Conservation (phyloP, 2,888 invertebrate genomes). For the Artemia sinica region DNA sequence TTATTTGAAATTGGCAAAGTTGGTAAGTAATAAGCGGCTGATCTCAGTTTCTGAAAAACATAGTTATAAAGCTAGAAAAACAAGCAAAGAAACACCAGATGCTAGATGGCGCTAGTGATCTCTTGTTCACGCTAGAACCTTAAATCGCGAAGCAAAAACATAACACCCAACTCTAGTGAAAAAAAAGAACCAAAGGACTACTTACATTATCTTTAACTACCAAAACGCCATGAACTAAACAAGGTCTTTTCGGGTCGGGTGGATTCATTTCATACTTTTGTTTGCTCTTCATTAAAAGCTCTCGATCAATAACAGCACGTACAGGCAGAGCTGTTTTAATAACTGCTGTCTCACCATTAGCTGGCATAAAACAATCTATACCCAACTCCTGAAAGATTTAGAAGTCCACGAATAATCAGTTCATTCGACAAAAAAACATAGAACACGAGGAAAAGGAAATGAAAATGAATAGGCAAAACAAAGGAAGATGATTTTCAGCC, state of each 20-base stretch:
- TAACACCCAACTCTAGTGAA: no score
- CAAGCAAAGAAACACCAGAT: no score
- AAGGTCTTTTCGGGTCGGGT: constrained; percentile 70
- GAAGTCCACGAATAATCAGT: constrained; percentile 13
- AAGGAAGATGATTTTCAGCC: no score
- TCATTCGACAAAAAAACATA: neutral
- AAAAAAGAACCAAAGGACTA: neutral
- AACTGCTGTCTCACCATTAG: constrained; percentile 87
- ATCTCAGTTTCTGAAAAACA: no score
- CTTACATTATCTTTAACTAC: constrained; percentile 62
- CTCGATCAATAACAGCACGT: constrained; percentile 70
- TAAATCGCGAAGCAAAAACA: no score
- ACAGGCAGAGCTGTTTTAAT: constrained; percentile 73
- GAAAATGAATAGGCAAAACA: no score
- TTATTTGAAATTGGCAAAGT: no score
- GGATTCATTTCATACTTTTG: constrained; percentile 50
- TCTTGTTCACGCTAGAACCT: no score
- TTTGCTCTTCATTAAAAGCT: constrained; percentile 61
- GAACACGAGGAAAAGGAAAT: constrained; percentile 15
- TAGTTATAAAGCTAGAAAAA: no score
- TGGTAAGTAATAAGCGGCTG: no score
- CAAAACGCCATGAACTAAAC: constrained; percentile 70
- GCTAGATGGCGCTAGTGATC: no score
- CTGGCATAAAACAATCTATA: constrained; percentile 82
- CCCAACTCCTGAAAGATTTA: constrained; percentile 51